Evolutionary conservation across 2,888 invertebrate species (phyloP), one percentile per base, ranked within the genome.

Genomic region (Hypercompe scribonia): DNA sequence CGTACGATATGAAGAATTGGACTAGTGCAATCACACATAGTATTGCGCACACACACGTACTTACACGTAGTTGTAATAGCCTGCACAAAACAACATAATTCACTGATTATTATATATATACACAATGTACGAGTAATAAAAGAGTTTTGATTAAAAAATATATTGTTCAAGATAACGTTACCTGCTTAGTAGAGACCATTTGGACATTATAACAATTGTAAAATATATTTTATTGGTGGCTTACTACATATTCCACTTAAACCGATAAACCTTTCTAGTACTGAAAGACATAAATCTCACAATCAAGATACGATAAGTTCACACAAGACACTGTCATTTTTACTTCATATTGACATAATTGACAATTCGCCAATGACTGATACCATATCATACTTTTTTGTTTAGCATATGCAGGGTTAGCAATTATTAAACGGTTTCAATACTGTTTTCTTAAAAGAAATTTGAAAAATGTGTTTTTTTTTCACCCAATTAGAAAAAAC

Each of bases 21-120:
- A 90, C 80, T 2, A 89, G 36, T n/a, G 90, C 86, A 46, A 90
- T 76, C 1, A 91, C 75, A 65, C 87, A 84, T 78, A 92, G 71
- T 67, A 82, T 54, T 31, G 50, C 69, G 33, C 83, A 80, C n/a
- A 91, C 58, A 39, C 84, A 88, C 63, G 87, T 88, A 71, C 86
- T 86, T 21, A 91, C 58, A 21, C 86, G 88, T 36, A 90, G 71
- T 72, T 92, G 91, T 15, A 90, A 79, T 24, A 90, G 73, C 68
- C 89, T 89, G 85, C 24, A 24, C 18, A 72, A 50, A 28, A 36
- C 21, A 70, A 11, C 54, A n/a, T 68, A n/a, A 54, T n/a, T 68
- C 54, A 54, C 13, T 68, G 24, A 33, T 31, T n/a, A 68, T n/a
- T 67, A 7, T 31, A 24, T 15, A 10, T 54, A 8, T 11, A n/a